A percentile compares a stretch with the other conserved stretches of the same genome.
These are phyloP conservation scores for Pimephales promelas DNA, from an alignment of 2,113 vertebrate species.

Conservation along the genomic window DNA sequence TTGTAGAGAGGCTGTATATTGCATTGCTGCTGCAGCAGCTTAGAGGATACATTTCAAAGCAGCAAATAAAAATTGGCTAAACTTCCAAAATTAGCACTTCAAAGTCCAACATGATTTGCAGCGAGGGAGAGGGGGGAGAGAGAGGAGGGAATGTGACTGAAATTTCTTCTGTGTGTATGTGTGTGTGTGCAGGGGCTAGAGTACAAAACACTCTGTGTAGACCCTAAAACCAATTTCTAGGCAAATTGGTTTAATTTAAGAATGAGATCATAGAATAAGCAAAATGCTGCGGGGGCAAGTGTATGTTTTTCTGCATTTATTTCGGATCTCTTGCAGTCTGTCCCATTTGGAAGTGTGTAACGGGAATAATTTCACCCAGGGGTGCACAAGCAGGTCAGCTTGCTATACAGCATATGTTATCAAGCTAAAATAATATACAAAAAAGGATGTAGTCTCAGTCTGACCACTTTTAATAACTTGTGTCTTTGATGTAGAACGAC, in stretches of 20 bases:
- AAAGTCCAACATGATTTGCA: constrained; percentile 85
- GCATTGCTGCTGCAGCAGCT: constrained; percentile 80
- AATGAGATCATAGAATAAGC: constrained; percentile 83
- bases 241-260: constrained; percentile 85
- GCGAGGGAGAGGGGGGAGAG: constrained; percentile 69
- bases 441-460: constrained; percentile 4
- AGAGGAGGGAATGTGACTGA: constrained; percentile 76
- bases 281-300: constrained; percentile 77
- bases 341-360: constrained; percentile 32
- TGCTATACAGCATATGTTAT: constrained; percentile 7
- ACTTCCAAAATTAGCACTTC: constrained; percentile 87
- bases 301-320: constrained; percentile 74
- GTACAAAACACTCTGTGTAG: constrained; percentile 79
- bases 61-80: constrained; percentile 86
- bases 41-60: constrained; percentile 85
- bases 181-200: constrained; percentile 67
- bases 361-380: constrained; percentile 28
- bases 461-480: constrained; percentile 61
- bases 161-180: constrained; percentile 65
- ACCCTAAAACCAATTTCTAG: constrained; percentile 84
- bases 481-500: constrained; percentile 58
- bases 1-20: constrained; percentile 81
- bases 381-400: constrained; percentile 41
- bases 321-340: constrained; percentile 60
- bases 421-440: constrained; percentile 33